Conservation (phyloP, 2,888 invertebrate species). For the Actias luna region DNA sequence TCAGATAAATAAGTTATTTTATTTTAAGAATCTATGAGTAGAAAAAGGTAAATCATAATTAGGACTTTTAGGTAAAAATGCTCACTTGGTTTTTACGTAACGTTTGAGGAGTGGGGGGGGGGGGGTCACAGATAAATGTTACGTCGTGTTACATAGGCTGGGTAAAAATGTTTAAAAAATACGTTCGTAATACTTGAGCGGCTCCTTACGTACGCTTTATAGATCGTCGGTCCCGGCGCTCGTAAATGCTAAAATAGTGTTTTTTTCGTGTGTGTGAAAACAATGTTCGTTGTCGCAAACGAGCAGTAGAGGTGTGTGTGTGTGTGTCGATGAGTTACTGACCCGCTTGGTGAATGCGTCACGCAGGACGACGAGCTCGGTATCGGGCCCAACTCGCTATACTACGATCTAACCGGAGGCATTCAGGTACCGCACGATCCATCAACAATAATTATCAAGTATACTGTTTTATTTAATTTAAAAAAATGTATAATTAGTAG, state of each 20-base stretch:
- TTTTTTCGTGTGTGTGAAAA: background rate
- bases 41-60: no score
- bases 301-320: constrained; percentile 45
- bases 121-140: no score
- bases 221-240: background rate
- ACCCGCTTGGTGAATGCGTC: constrained; percentile 77
- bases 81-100: no score
- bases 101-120: no score
- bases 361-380: constrained; percentile 80
- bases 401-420: constrained; percentile 81
- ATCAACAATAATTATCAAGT: constrained; percentile 19
- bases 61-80: no score
- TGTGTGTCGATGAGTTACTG: constrained; percentile 72
- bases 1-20: no score
- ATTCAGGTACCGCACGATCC: constrained; percentile 72
- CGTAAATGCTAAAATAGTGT: background rate
- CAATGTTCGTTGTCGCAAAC: background rate
- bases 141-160: constrained; percentile 38
- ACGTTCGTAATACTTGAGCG: no score
- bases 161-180: constrained; percentile 23
- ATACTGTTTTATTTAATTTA: constrained; percentile 26
- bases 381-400: constrained; percentile 78
- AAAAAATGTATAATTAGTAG: constrained; percentile 36
- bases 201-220: no score
- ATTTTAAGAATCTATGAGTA: no score